Conservation (phyloP, 2,888 invertebrate genomes). For the Punctoribates punctum region DNA sequence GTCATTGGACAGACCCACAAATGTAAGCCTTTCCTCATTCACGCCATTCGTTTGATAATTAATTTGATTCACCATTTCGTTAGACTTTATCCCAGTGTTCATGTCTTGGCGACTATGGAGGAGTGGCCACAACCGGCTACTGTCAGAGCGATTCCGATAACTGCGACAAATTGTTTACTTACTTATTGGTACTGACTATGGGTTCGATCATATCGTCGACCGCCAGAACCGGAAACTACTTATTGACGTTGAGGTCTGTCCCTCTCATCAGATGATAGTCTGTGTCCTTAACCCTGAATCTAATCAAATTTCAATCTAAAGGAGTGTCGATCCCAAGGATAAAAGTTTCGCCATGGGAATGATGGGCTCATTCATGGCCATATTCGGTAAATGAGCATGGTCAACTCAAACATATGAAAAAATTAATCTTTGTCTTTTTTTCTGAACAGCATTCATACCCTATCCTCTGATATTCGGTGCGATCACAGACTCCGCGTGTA, state of each 20-base stretch:
- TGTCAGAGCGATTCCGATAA: conserved; percentile 60
- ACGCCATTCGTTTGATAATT: too few species aligned
- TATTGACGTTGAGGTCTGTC: conserved; percentile 35
- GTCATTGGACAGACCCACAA: not conserved
- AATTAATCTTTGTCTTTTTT: not conserved
- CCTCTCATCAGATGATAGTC: too few species aligned
- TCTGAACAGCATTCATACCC: conserved; percentile 47
- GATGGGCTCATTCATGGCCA: conserved; percentile 45
- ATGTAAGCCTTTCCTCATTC: conserved; percentile 6
- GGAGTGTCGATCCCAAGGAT: conserved; percentile 48
- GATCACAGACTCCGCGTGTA: conserved; percentile 47
- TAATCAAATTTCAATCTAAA: conserved; percentile 14
- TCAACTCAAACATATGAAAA: not conserved
- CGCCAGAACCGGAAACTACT: conserved; percentile 43
- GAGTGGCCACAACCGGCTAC: conserved; percentile 52
- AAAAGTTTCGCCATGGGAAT: conserved; percentile 48
- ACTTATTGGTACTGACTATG: conserved; percentile 44
- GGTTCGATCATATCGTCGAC: conserved; percentile 46
- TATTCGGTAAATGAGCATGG: conserved; percentile 45
- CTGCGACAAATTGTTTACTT: conserved; percentile 52
- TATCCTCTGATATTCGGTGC: conserved; percentile 48
- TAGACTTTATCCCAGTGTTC: conserved; percentile 44
- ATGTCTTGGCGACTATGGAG: conserved; percentile 5
- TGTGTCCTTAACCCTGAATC: too few species aligned
- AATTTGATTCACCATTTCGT: not conserved